These are phyloP conservation scores for Palythoa grandis DNA, from an alignment of 92 coral and sea anemone species.

Conservation along the genomic window DNA sequence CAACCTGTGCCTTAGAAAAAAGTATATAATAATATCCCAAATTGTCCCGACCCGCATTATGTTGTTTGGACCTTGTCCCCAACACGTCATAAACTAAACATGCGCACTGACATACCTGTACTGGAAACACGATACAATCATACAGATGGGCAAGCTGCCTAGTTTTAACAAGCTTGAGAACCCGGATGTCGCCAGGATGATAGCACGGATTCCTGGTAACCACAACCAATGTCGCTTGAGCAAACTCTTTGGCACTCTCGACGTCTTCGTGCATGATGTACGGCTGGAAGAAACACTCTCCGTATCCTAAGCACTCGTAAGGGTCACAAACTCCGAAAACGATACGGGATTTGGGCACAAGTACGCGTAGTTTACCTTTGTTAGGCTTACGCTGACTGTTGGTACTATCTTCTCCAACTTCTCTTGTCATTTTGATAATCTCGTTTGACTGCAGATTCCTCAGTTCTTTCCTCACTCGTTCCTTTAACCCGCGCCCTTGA, in stretches of 20 bases:
- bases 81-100: background rate
- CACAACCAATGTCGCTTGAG: slow-evolving; percentile 55
- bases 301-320: slow-evolving; percentile 71
- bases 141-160: slow-evolving; percentile 70
- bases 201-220: slow-evolving; percentile 90
- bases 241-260: slow-evolving; percentile 46
- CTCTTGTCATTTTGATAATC: slow-evolving; percentile 66
- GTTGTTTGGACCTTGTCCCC: too few species aligned
- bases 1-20: too few species aligned
- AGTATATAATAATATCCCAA: too few species aligned
- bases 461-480: slow-evolving; percentile 50
- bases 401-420: slow-evolving; percentile 49
- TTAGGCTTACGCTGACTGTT: slow-evolving; percentile 44
- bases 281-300: slow-evolving; percentile 93
- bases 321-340: slow-evolving; percentile 97
- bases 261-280: slow-evolving; percentile 64
- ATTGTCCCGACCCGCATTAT: too few species aligned
- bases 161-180: slow-evolving; percentile 64
- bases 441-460: slow-evolving; percentile 62
- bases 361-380: slow-evolving; percentile 74
- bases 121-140: slow-evolving; percentile 94
- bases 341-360: slow-evolving; percentile 86
- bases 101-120: slow-evolving; percentile 10
- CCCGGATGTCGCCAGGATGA: slow-evolving; percentile 90
- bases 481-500: slow-evolving; percentile 52